Base-by-base conservation (phyloP, 2,113 vertebrate species). In the Aviceda subcristata region DNA sequence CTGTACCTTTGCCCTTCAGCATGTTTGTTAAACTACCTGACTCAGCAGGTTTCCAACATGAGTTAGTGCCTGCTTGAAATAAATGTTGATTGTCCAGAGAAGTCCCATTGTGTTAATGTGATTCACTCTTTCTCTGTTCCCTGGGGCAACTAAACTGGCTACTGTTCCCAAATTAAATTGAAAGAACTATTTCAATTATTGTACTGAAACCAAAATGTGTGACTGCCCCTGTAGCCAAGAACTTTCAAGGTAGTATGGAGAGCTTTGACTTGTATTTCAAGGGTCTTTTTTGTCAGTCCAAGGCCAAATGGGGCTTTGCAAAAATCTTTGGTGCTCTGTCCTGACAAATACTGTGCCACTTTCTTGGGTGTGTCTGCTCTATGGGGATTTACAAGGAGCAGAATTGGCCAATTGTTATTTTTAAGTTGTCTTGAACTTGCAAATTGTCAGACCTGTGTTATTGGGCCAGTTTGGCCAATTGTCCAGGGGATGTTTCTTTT, bases 41-140 rank as follows among this genome's bases (percentile, higher is more conserved):
- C 88, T 93, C 91, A 92, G 92, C 92, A 92, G 95, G 82, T 94
- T 96, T 88, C 95, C 90, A 86, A 34, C 88, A 77, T 93, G 80
- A 97, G 86, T 88, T 96, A 92, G 91, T 89, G 91, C 86, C 88
- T 76, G 64, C 73, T 72, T 88, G 92, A 96, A 95, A 91, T 91
- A 95, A 95, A 91, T 84, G 92, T 88, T 94, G 83, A 89, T 95
- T 93, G 91, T 92, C 90, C 86, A 66, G 64, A 95, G 90, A 89
- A 96, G 96, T 97, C 86, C 72, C 72, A 91, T 91, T 94, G 92
- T 81, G 86, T 94, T 95, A 90, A 85, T 92, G 76, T 94, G 93
- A 92, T 94, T 95, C 92, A 82, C 91, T 94, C 20, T 94, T 93
- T 95, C 63, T 86, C 60, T 87, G 94, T 95, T 96, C 91, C 91